These are phyloP conservation scores for Charina bottae DNA, from an alignment of 2,113 vertebrate genomes.

Conservation along the genomic window DNA sequence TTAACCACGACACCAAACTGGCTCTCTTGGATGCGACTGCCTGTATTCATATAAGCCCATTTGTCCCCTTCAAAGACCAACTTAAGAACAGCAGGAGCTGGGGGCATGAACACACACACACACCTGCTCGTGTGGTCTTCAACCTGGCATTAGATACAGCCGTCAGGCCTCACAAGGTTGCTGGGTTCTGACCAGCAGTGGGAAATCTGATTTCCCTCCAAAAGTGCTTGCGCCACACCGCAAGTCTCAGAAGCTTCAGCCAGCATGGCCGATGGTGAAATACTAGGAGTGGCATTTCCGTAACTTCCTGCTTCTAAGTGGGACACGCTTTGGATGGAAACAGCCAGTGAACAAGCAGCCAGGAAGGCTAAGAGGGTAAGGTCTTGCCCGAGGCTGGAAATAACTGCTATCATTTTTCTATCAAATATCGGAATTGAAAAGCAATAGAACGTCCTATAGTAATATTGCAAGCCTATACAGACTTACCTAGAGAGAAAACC, in stretches of 20 bases:
- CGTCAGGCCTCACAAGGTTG: neutral
- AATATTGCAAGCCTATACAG: neutral
- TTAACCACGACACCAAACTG: too few relatives aligned
- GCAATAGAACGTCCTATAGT: neutral
- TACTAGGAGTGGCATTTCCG: neutral
- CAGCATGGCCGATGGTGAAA: neutral
- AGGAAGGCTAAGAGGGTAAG: neutral
- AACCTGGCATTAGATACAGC: neutral
- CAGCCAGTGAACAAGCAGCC: neutral
- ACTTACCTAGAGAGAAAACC: neutral
- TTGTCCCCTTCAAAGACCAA: neutral
- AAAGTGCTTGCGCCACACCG: neutral
- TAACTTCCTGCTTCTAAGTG: neutral
- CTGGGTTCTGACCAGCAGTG: neutral
- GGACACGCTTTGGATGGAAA: neutral
- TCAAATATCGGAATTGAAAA: neutral
- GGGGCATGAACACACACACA: neutral
- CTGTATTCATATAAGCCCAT: neutral
- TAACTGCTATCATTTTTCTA: neutral
- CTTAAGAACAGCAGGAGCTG: neutral
- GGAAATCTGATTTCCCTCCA: neutral
- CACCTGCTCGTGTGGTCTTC: neutral
- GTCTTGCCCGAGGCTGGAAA: neutral
- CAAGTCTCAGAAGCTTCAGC: neutral
- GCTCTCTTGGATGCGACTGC: neutral